phyloP scores from a whole-genome alignment of 2,888 invertebrate species.

The Ophion obscuratus region DNA sequence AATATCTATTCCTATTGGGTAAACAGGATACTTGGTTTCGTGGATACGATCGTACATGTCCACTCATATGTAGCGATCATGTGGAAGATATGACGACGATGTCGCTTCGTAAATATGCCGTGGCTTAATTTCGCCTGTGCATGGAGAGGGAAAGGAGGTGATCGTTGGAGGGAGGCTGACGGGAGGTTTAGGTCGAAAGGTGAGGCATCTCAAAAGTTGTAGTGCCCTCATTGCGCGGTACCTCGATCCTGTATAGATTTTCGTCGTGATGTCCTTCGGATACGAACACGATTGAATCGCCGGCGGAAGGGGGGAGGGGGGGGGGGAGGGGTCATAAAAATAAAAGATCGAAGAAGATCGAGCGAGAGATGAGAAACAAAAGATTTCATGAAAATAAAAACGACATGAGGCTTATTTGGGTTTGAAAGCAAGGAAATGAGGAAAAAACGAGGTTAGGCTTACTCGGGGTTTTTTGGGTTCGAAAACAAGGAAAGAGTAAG shows the following conservation, averaged over 20 bases:
- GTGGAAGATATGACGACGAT: neutral
- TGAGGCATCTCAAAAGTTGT: neutral
- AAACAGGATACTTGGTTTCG: conserved; percentile 4
- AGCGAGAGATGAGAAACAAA: neutral
- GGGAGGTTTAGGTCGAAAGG: neutral
- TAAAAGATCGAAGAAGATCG: neutral
- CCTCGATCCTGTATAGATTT: conserved; percentile 38
- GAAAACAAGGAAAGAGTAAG: neutral
- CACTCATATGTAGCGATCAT: neutral
- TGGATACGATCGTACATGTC: neutral
- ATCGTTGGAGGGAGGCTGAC: neutral
- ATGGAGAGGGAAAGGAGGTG: neutral
- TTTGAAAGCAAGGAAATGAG: neutral
- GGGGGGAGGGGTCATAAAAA: too few species aligned
- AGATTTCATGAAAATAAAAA: neutral
- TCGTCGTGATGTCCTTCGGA: conserved; percentile 46
- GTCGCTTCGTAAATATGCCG: neutral
- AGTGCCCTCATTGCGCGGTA: neutral
- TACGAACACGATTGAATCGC: neutral
- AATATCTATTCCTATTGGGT: neutral
- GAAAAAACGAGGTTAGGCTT: neutral
- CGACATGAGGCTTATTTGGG: neutral
- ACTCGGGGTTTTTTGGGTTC: neutral
- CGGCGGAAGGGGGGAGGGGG: neutral
- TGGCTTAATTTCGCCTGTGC: conserved; percentile 14